Conservation (phyloP, 2,113 vertebrate species). For the Rousettus leschenaultii region DNA sequence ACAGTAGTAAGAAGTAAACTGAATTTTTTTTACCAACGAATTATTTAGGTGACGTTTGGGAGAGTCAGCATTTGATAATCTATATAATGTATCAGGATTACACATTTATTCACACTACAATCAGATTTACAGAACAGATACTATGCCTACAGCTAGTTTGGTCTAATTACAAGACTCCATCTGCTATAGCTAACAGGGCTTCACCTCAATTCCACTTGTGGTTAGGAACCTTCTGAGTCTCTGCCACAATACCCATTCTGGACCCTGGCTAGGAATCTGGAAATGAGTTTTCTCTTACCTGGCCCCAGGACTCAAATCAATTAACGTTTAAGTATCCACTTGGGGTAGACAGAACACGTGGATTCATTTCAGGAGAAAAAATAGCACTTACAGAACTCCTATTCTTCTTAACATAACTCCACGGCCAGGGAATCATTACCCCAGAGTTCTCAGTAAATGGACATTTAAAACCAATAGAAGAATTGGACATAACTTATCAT, state of each 20-base stretch:
- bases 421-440: background rate
- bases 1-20: background rate
- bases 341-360: background rate
- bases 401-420: background rate
- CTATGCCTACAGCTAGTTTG: background rate
- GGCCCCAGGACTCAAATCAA: background rate
- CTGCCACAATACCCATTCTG: background rate
- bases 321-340: background rate
- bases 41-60: background rate
- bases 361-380: background rate
- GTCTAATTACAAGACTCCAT: background rate
- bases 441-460: background rate
- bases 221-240: background rate
- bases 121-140: background rate
- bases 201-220: background rate
- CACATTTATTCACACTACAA: background rate
- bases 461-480: background rate
- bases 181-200: background rate
- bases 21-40: background rate
- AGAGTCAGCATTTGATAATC: background rate
- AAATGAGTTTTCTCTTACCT: background rate
- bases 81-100: background rate
- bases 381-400: rapidly evolving
- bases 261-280: background rate
- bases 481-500: background rate